Evolutionary conservation across 2,888 invertebrate genomes (phyloP), one percentile per base, ranked within the genome.

Genomic region (Caenorhabditis sp.): DNA sequence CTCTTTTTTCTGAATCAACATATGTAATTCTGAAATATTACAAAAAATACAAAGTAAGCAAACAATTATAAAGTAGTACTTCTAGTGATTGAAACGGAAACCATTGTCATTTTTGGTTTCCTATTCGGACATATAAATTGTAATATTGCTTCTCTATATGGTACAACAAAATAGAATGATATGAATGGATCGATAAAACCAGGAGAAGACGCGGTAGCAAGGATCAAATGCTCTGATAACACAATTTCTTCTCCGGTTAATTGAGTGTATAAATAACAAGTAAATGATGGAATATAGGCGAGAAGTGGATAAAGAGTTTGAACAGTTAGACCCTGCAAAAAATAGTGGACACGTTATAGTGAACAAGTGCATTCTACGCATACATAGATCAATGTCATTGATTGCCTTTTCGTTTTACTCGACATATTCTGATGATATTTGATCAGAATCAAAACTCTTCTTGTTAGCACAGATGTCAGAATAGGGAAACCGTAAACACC

Each of bases 101-200:
- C 43, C 5, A 43, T 17, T 10, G 17, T 43, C 10, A 3, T 12
- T 43, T 43, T 43, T 7, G 43, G 43, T 43, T 17, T 56, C 27
- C 14, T 56, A 43, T 54, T 60, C n/a, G 59, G 66, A 20, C 58
- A 26, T 3, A 70, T 8, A 8, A 64, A 38, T 1, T 67, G 63
- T 2, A 72, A 53, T 59, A 73, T 63, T 8, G 68, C 63, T 49
- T 64, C 60, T 52, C 73, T 67, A 53, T 73, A 73, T 1, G 73
- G 73, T 27, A 73, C 59, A 20, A 73, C 65, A 36, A 73, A 73
- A 49, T 73, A 73, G 36, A 68, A 73, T 8, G 73, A 73, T 14
- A 73, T 68, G 25, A 68, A 65, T 10, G 73, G 73, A 50, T 73
- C 73, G 3, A 68, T 21, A 3, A 73, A 52, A 8, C 64, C 73